A percentile compares a stretch with the other conserved stretches of the same genome.
These are phyloP conservation scores for Platygyra sinensis DNA, from an alignment of 64 coral and sea anemone genomes.

Conservation along the genomic window DNA sequence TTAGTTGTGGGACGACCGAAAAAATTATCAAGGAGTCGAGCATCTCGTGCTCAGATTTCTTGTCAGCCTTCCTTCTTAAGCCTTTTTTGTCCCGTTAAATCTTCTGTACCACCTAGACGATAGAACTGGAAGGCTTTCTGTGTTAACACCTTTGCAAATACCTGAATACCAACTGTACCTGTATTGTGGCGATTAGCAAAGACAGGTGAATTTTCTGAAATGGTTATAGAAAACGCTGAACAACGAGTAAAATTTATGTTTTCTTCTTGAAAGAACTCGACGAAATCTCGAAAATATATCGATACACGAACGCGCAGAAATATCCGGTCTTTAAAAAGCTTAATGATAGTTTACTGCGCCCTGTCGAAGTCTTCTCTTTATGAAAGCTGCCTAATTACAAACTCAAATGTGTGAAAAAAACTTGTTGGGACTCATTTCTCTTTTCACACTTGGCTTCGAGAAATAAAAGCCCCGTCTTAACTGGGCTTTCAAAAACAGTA, in stretches of 20 bases:
- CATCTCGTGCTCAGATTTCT: constrained; percentile 15
- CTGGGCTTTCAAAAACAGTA: constrained; percentile 24
- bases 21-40: neutral
- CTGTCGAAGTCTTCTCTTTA: neutral
- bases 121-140: constrained; percentile 62
- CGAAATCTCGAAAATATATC: constrained; percentile 7
- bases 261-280: neutral
- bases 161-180: constrained; percentile 71
- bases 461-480: constrained; percentile 14
- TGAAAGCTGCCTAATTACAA: constrained; percentile 20
- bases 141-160: constrained; percentile 95
- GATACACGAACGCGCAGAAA: neutral
- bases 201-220: constrained; percentile 69
- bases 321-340: constrained; percentile 6
- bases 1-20: neutral
- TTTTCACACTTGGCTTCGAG: constrained; percentile 32
- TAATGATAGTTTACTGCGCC: neutral
- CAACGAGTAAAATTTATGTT: neutral
- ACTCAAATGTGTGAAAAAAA: constrained; percentile 41
- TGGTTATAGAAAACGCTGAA: neutral
- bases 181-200: constrained; percentile 67
- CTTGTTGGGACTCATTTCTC: constrained; percentile 3
- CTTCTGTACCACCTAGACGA: constrained; percentile 53
- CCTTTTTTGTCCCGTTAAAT: constrained; percentile 70
- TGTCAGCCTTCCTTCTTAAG: constrained; percentile 50